A percentile compares a stretch with the other conserved stretches of the same genome.
phyloP scores from a whole-genome alignment of 2,888 invertebrate species.

The Netelia melanura region DNA sequence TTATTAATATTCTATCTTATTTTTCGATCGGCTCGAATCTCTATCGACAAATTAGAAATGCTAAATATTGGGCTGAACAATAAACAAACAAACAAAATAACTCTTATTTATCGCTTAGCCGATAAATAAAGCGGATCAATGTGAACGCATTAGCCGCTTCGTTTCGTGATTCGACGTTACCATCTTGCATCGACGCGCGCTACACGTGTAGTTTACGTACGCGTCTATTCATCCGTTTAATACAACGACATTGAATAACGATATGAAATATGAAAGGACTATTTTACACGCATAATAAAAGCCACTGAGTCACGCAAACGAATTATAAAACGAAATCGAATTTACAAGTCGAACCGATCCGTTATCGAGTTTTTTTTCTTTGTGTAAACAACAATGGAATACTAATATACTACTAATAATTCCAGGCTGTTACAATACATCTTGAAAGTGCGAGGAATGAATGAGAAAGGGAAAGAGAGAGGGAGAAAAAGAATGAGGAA shows the following conservation, averaged over 20 bases:
- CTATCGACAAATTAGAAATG: not conserved
- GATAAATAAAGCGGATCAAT: too few relatives aligned
- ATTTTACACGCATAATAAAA: constrained; percentile 23
- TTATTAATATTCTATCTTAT: not conserved
- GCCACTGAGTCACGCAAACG: constrained; percentile 53
- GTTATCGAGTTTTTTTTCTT: constrained; percentile 50
- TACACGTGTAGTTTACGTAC: not conserved
- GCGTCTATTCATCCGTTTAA: not conserved
- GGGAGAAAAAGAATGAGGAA: constrained; percentile 4
- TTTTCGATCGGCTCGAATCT: not conserved
- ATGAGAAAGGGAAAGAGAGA: constrained; percentile 38
- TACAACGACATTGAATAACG: constrained; percentile 42
- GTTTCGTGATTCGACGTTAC: constrained; percentile 1
- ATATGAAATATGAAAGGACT: not conserved
- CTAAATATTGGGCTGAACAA: not conserved
- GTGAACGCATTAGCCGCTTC: not conserved
- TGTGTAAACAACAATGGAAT: constrained; percentile 53
- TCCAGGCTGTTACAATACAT: constrained; percentile 1
- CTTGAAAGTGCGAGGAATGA: constrained; percentile 58
- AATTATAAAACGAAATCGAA: constrained; percentile 62
- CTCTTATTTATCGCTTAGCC: too few relatives aligned
- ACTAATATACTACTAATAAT: constrained; percentile 53
- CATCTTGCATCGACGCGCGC: constrained; percentile 8
- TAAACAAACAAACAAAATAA: too few relatives aligned
- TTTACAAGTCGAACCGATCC: constrained; percentile 54